Evolutionary conservation across 2,888 invertebrate genomes (phyloP), one percentile per base, ranked within the genome.

Genomic region (Melipona beecheii): DNA sequence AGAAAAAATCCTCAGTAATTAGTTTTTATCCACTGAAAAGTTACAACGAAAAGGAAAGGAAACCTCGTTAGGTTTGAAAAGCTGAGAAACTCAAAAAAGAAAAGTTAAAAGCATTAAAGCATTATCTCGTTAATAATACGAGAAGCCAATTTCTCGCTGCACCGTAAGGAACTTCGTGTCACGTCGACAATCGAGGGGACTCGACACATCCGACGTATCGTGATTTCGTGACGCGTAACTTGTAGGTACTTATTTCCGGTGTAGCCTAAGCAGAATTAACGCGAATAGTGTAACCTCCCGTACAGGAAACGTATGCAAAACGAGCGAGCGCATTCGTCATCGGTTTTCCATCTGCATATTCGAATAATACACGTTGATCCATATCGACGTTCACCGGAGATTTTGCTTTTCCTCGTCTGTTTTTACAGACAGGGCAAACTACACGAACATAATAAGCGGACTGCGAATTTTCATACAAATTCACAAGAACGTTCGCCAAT

Each of bases 261-360:
- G 50, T 73, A 50, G 62, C 52, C 62, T 73, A 49, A 52, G 62
- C 62, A 73, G 50, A 62, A 73, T 73, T 73, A 62, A 71, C 24
- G 24, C 43, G 24, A 71, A 58, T 58, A 43, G 43, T 43, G 43
- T 43, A 43, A 43, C 9, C 9, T 9, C 9, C 21, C 15, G 21
- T 6, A 6, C 72, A 52, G 62, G 31, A 73, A 73, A 73, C 31
- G 62, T 50, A 62, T 36, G 31, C 50, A 73, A 62, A 73, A 52
- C 50, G n/a, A 52, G 17, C 31, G 9, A 31, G 50, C 50, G n/a
- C 27, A 6, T 72, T 49, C 27, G 36, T 50, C 49, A 24, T 62
- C 11, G 27, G n/a, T 27, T 49, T 27, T 60, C n/a, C 19, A 43
- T 43, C 19, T 60, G 19, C 60, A 0, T 19, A 19, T 13, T 19